Evolutionary conservation across 2,113 vertebrate species (phyloP), one percentile per base, ranked within the genome.

Genomic region (Poecilia latipinna): DNA sequence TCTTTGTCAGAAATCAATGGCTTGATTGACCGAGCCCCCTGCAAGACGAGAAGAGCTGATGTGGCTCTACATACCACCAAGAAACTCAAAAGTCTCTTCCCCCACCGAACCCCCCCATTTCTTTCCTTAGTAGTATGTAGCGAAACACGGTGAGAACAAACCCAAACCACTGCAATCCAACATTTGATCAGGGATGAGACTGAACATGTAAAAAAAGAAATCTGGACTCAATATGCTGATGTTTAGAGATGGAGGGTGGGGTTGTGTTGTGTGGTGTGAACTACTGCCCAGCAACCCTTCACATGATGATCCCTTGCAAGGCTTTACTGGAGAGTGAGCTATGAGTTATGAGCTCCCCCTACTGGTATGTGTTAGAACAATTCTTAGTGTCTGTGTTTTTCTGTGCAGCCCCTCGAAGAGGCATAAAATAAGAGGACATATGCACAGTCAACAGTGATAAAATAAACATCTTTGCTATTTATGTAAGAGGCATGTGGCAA

Each of bases 271-370:
- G 77, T 67, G 75, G 65, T 75, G 80, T 42, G 68, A 72, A 72
- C 70, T 72, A 35, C 76, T 82, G 87, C 76, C 85, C 85, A 73
- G 75, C 77, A 90, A 75, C 71, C 70, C 77, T 75, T 65, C n/a
- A 33, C 75, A 68, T 78, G 67, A 68, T 78, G 67, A 26, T 12
- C 13, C 33, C 57, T 54, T 35, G 3, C 28, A 78, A 10, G 6
- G 8, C 32, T 70, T 42, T 67, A 12, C n/a, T 72, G 32, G 2
- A 39, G 71, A 12, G 61, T 54, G 15, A 90, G 86, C 42, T 73
- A 69, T 93, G 95, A 95, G 89, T 85, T 96, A 91, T 92, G 94
- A 94, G 95, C 94, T 93, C 96, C 97, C 96, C 95, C 96, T 97
- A 94, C 96, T 95, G 97, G 88, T 82, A 62, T 10, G 26, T 44